Evolutionary conservation across 2,113 vertebrate genomes (phyloP), one percentile per base, ranked within the genome.

Genomic region (Rhinolophus ferrumequinum): DNA sequence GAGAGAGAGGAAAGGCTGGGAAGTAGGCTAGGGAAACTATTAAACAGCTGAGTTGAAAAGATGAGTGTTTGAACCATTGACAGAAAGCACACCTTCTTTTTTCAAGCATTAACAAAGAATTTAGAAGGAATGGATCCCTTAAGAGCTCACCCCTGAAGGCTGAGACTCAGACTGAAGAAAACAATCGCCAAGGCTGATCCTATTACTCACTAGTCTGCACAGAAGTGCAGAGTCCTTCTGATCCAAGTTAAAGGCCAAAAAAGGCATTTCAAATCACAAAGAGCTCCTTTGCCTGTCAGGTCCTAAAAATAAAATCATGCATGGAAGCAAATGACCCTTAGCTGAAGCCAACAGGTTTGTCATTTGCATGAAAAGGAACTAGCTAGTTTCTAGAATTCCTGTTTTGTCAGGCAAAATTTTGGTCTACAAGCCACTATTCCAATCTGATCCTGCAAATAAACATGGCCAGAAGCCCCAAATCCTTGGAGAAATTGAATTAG

Each of bases 31-130:
- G 62, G 50, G 70, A 94, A 90, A 69, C 70, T 58, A n/a, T 50
- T 52, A 38, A 62, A 77, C 9, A 69, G 56, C 1, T 72, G 60
- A 93, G 77, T 9, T 44, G 15, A 60, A 93, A 77, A 81, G 62
- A 47, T 24, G 30, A 81, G 80, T 22, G 12, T 12, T 41, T n/a
- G 47, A 67, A 85, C 54, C 35, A 11, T 15, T 67, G 84, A 69
- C 50, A 88, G 85, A 95, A 87, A n/a, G 82, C 38, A 82, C 9
- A 82, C 9, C 8, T 58, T 67, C 47, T 88, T 85, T 87, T 56
- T 86, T 58, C 84, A 91, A 87, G 88, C 41, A 76, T 93, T 90
- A 79, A 75, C 94, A 96, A 97, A 44, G 52, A 82, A 94, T 88
- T 93, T 85, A 75, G 50, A 62, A 86, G 33, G 69, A 92, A 92